Percentiles rank a stretch among this genome's conserved stretches.
These are phyloP conservation scores for Manacus vitellinus DNA, from an alignment of 2,113 vertebrate genomes.

Conservation along the genomic window DNA sequence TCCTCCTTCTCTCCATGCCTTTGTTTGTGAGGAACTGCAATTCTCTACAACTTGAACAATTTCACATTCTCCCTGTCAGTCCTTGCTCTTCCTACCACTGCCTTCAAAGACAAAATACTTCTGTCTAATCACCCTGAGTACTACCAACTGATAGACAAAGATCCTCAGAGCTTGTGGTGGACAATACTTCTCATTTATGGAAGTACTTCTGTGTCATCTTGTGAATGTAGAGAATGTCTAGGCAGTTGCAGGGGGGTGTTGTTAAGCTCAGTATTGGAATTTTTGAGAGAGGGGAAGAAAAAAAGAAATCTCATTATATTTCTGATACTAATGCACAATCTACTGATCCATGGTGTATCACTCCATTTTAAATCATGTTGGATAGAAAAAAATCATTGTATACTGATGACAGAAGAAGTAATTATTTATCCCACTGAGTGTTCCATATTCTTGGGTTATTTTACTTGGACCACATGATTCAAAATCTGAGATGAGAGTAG, in stretches of 20 bases:
- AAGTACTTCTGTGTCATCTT: conserved; percentile 2
- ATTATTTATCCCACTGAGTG: not conserved
- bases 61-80: not conserved
- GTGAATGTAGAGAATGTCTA: not conserved
- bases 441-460: not conserved
- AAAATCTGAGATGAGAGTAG: not conserved
- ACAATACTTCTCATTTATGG: conserved; percentile 13
- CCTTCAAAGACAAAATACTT: conserved; percentile 33
- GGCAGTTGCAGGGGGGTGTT: not conserved
- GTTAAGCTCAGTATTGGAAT: not conserved
- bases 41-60: not conserved
- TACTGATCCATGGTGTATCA: not conserved
- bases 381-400: not conserved
- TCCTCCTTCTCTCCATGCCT: not conserved
- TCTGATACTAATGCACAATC: not conserved
- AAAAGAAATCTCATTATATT: not conserved
- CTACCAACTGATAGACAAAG: conserved; percentile 21
- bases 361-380: not conserved
- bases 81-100: not conserved
- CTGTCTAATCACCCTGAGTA: not conserved
- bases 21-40: not conserved
- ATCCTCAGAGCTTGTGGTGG: not conserved
- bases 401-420: not conserved
- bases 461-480: not conserved
- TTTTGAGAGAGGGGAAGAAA: not conserved